These are phyloP conservation scores for Oxytorus armatus DNA, from an alignment of 2,888 invertebrate genomes.

Conservation along the genomic window DNA sequence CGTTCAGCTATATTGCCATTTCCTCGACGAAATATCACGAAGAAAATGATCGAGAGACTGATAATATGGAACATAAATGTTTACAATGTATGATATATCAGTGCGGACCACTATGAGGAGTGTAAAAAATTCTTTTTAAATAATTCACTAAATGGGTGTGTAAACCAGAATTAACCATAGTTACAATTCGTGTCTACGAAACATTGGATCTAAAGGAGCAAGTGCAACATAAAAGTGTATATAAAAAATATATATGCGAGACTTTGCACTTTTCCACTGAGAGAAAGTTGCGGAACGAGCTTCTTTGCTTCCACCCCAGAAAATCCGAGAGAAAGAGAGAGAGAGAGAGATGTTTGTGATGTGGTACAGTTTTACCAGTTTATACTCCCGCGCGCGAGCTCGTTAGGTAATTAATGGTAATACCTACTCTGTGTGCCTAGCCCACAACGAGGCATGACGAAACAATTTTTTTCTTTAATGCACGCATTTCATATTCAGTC, in stretches of 20 bases:
- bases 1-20: conserved; percentile 41
- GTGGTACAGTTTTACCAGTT: conserved; percentile 59
- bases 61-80: conserved; percentile 3
- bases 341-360: conserved; percentile 12
- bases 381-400: conserved; percentile 39
- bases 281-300: conserved; percentile 65
- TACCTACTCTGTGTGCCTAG: conserved; percentile 46
- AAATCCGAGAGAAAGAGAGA: conserved; percentile 6
- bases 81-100: background rate
- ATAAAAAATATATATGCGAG: conserved; percentile 6
- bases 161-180: conserved; percentile 14
- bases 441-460: conserved; percentile 61
- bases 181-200: conserved; percentile 21
- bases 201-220: conserved; percentile 22
- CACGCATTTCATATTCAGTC: background rate
- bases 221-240: conserved; percentile 11
- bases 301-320: conserved; percentile 42
- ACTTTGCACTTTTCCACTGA: conserved; percentile 60
- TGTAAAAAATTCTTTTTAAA: too few relatives aligned
- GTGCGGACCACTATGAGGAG: too few relatives aligned
- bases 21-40: conserved; percentile 36
- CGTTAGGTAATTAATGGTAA: conserved; percentile 65
- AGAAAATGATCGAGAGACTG: conserved; percentile 31
- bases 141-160: background rate
- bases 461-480: conserved; percentile 21